Evolutionary conservation across 1,140 invertebrate genomes (phyloP).

Genomic region (Heliconius himera): DNA sequence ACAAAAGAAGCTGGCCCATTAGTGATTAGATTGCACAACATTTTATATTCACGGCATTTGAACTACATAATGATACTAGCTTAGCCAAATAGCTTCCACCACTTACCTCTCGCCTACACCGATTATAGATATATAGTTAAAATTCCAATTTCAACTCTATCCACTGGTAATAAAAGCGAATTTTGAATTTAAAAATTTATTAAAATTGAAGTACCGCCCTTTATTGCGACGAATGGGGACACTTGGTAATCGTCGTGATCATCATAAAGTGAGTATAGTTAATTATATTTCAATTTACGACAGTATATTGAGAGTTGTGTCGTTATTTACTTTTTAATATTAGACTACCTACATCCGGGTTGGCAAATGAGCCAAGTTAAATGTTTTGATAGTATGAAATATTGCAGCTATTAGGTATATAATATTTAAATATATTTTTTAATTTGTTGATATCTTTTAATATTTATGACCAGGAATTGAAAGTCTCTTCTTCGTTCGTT

Average conservation of each 20-base stretch:
- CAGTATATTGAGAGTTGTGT: background rate
- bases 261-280: conserved; percentile 7
- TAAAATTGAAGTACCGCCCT: background rate
- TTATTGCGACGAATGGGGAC: conserved; percentile 9
- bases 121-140: background rate
- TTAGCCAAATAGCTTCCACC: conserved; percentile 66
- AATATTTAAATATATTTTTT: no score
- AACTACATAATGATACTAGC: conserved; percentile 61
- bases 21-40: conserved; percentile 56
- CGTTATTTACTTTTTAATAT: background rate
- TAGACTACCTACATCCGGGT: background rate
- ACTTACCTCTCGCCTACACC: conserved; percentile 50
- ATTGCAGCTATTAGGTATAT: no score
- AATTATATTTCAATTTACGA: background rate
- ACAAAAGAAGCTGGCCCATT: conserved; percentile 53
- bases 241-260: background rate
- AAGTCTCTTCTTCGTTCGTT: no score
- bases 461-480: no score
- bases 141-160: conserved; percentile 35
- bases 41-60: conserved; percentile 68
- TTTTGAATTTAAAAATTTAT: background rate
- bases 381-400: no score
- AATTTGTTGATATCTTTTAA: no score
- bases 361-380: background rate
- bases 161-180: background rate